Percentiles rank a stretch among this genome's conserved stretches.
phyloP scores from a whole-genome alignment of 2,888 invertebrate genomes.

The Drosophila meridionalis region DNA sequence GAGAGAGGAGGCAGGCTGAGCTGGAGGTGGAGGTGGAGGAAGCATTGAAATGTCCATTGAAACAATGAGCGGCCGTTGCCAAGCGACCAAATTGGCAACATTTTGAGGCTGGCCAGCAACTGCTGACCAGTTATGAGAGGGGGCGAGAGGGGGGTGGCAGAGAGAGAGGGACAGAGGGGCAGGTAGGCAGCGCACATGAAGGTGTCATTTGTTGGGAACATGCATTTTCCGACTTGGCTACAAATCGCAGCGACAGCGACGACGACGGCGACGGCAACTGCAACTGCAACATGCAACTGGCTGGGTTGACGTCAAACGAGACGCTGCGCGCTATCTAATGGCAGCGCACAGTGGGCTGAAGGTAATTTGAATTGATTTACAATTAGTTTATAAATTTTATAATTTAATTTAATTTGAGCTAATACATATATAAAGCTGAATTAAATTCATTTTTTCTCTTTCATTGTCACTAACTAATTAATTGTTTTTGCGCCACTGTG shows the following conservation, averaged over 20 bases:
- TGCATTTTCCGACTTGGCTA: constrained; percentile 79
- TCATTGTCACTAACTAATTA: not conserved
- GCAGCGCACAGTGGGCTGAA: constrained; percentile 52
- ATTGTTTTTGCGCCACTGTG: constrained; percentile 25
- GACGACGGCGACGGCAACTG: constrained; percentile 48
- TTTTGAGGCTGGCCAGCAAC: constrained; percentile 50
- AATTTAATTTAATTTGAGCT: not conserved
- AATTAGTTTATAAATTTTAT: not conserved
- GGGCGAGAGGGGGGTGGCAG: not conserved
- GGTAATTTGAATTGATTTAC: not conserved
- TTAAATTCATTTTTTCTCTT: not conserved
- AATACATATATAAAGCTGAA: not conserved
- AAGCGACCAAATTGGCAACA: constrained; percentile 67
- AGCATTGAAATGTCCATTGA: constrained; percentile 75
- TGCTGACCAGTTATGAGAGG: constrained; percentile 66
- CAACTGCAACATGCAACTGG: constrained; percentile 51
- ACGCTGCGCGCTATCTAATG: constrained; percentile 54
- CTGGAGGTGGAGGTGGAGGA: constrained; percentile 32
- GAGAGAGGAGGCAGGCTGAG: not conserved
- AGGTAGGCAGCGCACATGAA: constrained; percentile 64
- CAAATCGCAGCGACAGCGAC: constrained; percentile 76
- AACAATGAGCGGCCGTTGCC: constrained; percentile 68
- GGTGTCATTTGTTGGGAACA: constrained; percentile 82
- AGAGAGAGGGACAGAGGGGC: constrained; percentile 16
- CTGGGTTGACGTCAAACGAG: constrained; percentile 32